Base-by-base conservation (phyloP, 2,113 vertebrate species). In the Monopterus albus region DNA sequence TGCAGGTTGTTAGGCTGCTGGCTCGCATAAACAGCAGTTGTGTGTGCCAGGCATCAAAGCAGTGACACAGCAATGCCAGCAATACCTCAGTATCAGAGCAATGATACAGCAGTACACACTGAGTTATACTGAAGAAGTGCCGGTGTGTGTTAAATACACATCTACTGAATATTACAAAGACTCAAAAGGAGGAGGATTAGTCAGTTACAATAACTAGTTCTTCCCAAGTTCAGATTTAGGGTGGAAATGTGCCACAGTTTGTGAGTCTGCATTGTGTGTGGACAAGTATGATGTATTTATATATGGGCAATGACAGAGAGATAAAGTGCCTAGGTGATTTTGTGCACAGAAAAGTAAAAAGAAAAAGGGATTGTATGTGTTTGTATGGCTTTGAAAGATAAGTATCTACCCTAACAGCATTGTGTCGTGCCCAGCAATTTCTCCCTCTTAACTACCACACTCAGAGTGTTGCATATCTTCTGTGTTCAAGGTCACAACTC, bases 311-410 rank as follows among this genome's bases (percentile, higher is more conserved):
- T n/a, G 17, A 5, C 4, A 5, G 25, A 23, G 49, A 21, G 13
- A 38, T 11, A n/a, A n/a, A 14, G 55, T 39, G 14, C 23, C 45
- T 8, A 35, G 25, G 15, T 21, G 40, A 42, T 64, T 52, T 13
- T 46, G 14, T 46, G 7, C 47, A 4, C 9, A 2, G 25, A 17
- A 28, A 23, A 70, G 45, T 21, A n/a, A 15, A 39, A n/a, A 7
- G 21, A 35, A 17, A 10, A 17, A 35, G 20, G 5, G 10, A 4
- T 14, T 7, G 39, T 8, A 7, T 50, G 0, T 55, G 51, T 68
- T 68, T 74, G 77, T 53, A 31, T 14, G 4, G 18, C 55, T 72
- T 65, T 39, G 15, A 53, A 47, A 78, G 51, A 29, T 43, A 45
- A 66, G 65, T 40, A 71, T 57, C 20, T 11, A 8, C 58, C 18